A percentile compares a stretch with the other conserved stretches of the same genome.
Conservation (phyloP, 2,888 invertebrate species). For the Germaria angustata region DNA sequence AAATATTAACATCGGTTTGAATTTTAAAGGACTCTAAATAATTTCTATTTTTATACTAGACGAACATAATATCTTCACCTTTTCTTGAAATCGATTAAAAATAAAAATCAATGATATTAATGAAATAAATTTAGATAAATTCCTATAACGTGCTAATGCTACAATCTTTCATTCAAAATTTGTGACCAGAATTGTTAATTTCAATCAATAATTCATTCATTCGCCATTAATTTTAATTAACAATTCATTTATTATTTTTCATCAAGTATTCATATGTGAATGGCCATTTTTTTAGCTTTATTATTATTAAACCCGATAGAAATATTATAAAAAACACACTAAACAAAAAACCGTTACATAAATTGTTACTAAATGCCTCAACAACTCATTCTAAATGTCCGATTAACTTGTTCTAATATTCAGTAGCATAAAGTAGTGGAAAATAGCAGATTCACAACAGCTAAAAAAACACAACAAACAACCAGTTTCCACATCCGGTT, state of each 20-base stretch:
- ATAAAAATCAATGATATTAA: no score
- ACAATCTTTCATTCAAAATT: not conserved
- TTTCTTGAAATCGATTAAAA: no score
- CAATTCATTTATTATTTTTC: no score
- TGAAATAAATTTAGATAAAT: no score
- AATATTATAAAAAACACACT: not conserved
- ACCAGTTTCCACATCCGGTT: constrained; percentile 67
- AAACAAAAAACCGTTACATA: constrained; percentile 42
- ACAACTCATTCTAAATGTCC: constrained; percentile 49
- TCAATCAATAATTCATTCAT: not conserved
- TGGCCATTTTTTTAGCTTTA: not conserved
- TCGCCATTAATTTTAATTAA: no score
- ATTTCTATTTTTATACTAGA: no score
- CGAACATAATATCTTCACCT: no score
- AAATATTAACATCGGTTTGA: no score
- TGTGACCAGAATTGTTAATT: not conserved
- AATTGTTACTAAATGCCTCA: constrained; percentile 63
- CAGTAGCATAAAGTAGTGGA: not conserved
- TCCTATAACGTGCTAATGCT: no score
- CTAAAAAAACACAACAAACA: constrained; percentile 38
- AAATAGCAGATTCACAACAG: constrained; percentile 38
- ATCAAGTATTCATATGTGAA: not conserved
- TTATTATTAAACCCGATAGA: not conserved
- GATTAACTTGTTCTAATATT: not conserved
- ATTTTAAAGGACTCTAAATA: no score